These are phyloP conservation scores for Gerris lacustris DNA, from an alignment of 2,888 invertebrate genomes.

Conservation along the genomic window DNA sequence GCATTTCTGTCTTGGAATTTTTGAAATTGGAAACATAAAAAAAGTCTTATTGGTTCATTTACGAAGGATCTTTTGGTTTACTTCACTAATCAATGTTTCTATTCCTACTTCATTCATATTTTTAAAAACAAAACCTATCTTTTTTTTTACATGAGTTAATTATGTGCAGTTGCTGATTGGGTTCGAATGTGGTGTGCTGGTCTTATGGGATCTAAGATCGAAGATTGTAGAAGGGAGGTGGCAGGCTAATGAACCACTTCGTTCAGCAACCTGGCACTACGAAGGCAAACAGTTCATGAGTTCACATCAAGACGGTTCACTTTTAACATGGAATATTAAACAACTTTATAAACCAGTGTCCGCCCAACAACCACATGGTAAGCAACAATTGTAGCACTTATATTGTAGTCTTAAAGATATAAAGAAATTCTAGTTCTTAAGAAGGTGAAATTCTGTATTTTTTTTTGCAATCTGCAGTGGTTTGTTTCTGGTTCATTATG, in stretches of 20 bases:
- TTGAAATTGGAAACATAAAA: too few relatives aligned
- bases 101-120: too few relatives aligned
- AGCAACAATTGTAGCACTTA: conserved; percentile 32
- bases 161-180: conserved; percentile 76
- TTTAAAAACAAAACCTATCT: too few relatives aligned
- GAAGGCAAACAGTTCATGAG: conserved; percentile 97
- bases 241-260: conserved; percentile 60
- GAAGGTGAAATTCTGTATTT: conserved; percentile 9
- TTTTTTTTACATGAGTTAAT: too few relatives aligned
- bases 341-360: conserved; percentile 63
- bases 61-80: too few relatives aligned
- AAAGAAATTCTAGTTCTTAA: neutral
- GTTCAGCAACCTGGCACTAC: conserved; percentile 90
- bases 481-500: too few relatives aligned
- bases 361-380: conserved; percentile 85
- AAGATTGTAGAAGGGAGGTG: conserved; percentile 77
- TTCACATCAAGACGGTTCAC: conserved; percentile 88
- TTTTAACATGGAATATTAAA: conserved; percentile 83
- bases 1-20: too few relatives aligned
- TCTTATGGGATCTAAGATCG: conserved; percentile 87
- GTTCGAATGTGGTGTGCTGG: conserved; percentile 86
- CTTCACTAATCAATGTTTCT: too few relatives aligned
- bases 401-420: conserved; percentile 5
- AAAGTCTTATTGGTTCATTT: too few relatives aligned
- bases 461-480: neutral